Conservation (phyloP, 1,140 invertebrate species). For the Radopholus similis region DNA sequence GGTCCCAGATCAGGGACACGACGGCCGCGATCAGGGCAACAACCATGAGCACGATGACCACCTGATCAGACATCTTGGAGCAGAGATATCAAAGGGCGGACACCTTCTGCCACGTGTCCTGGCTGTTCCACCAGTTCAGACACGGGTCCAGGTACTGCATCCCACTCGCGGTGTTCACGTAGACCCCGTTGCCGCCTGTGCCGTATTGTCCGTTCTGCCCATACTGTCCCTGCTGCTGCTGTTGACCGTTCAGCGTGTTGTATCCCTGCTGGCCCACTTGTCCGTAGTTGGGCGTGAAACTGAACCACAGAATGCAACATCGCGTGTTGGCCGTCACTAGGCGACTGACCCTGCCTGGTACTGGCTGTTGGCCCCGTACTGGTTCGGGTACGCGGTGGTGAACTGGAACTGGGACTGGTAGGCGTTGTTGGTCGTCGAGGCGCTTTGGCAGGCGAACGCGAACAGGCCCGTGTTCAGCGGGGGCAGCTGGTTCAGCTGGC, state of each 20-base stretch:
- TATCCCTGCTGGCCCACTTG: not conserved
- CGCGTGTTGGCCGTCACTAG: not conserved
- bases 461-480: slow-evolving; percentile 29
- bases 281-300: not conserved
- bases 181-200: not conserved
- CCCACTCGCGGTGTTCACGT: slow-evolving; percentile 1
- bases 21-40: slow-evolving; percentile 24
- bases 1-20: slow-evolving; percentile 41
- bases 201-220: not conserved
- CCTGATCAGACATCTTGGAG: slow-evolving; percentile 44
- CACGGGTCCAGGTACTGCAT: slow-evolving; percentile 12
- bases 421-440: slow-evolving; percentile 5
- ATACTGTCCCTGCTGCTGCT: slow-evolving; percentile 5
- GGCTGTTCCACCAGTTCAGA: slow-evolving; percentile 4
- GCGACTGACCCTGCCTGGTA: not conserved
- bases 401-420: too few relatives aligned
- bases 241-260: not conserved
- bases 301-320: not conserved
- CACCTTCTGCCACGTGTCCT: not conserved
- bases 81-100: not conserved
- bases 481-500: slow-evolving; percentile 8
- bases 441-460: slow-evolving; percentile 20
- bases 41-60: slow-evolving; percentile 24
- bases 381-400: too few relatives aligned
- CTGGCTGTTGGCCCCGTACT: not conserved